A percentile compares a stretch with the other conserved stretches of the same genome.
Conservation (phyloP, 53 echinoderm and acorn worm genomes). For the Holothuria scabra region DNA sequence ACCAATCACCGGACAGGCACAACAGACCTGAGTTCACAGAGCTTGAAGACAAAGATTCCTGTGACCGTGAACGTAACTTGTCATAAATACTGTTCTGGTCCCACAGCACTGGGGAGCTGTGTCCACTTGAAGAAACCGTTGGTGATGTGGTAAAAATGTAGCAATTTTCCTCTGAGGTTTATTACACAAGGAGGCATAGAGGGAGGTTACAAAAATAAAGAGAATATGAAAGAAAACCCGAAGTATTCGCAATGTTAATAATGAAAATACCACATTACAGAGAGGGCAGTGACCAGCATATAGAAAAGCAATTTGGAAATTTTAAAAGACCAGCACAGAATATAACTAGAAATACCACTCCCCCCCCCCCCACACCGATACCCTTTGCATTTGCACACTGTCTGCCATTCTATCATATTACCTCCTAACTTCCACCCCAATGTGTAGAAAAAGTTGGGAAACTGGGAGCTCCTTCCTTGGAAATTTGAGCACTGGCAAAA, state of each 20-base stretch:
- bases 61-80: conserved; percentile 85
- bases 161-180: conserved; percentile 89
- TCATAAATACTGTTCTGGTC: conserved; percentile 92
- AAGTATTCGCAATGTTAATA: no score
- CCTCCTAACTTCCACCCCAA: no score
- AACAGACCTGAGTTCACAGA: conserved; percentile 90
- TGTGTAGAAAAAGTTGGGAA: no score
- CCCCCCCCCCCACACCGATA: not conserved
- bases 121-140: conserved; percentile 83
- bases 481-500: no score
- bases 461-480: no score
- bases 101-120: conserved; percentile 93
- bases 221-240: no score
- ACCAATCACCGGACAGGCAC: conserved; percentile 5
- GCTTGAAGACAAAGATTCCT: conserved; percentile 76
- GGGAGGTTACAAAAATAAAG: conserved; percentile 10
- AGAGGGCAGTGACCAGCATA: no score
- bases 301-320: not conserved
- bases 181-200: not conserved
- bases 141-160: conserved; percentile 92
- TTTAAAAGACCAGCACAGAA: not conserved
- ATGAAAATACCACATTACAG: no score
- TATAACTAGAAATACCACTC: not conserved
- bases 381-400: no score
- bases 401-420: no score